phyloP scores from a whole-genome alignment of 1,140 invertebrate species.

The Drosophila pectinifera region DNA sequence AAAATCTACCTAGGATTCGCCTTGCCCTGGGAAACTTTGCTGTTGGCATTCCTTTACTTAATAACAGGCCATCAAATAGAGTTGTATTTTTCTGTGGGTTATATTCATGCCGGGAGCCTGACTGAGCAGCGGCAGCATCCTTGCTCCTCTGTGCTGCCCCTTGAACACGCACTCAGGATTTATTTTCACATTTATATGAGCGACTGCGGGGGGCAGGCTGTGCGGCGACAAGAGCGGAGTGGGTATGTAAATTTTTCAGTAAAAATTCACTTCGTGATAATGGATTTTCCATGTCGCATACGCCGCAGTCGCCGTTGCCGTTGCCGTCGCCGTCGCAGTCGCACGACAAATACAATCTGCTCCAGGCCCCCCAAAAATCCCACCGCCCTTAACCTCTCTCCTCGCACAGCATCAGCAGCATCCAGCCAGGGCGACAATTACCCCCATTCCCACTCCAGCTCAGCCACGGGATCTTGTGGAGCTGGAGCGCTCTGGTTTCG shows the following conservation, averaged over 20 bases:
- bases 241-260: conserved; percentile 82
- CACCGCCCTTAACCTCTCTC: conserved; percentile 15
- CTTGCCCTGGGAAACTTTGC: conserved; percentile 40
- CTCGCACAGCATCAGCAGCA: conserved; percentile 16
- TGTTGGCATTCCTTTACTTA: conserved; percentile 66
- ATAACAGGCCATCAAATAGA: conserved; percentile 78
- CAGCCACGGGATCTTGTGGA: conserved; percentile 7
- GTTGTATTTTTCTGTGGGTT: conserved; percentile 59
- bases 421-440: conserved; percentile 70
- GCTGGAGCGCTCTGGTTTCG: conserved; percentile 34
- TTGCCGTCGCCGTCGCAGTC: conserved; percentile 55
- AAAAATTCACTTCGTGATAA: conserved; percentile 83
- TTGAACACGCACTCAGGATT: conserved; percentile 80
- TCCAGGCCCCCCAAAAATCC: conserved; percentile 29
- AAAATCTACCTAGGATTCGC: conserved; percentile 68
- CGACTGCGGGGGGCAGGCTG: conserved; percentile 19
- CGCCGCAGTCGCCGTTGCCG: conserved; percentile 60
- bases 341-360: conserved; percentile 65
- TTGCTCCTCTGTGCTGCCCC: conserved; percentile 5
- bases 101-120: conserved; percentile 31
- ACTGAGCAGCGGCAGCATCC: conserved; percentile 19
- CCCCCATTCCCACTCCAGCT: conserved; percentile 35
- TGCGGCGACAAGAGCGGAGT: conserved; percentile 11
- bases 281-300: conserved; percentile 83
- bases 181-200: conserved; percentile 82